Percentiles rank a stretch among this genome's conserved stretches.
phyloP scores from a whole-genome alignment of 2,113 vertebrate species.

The Macroglossus sobrinus region DNA sequence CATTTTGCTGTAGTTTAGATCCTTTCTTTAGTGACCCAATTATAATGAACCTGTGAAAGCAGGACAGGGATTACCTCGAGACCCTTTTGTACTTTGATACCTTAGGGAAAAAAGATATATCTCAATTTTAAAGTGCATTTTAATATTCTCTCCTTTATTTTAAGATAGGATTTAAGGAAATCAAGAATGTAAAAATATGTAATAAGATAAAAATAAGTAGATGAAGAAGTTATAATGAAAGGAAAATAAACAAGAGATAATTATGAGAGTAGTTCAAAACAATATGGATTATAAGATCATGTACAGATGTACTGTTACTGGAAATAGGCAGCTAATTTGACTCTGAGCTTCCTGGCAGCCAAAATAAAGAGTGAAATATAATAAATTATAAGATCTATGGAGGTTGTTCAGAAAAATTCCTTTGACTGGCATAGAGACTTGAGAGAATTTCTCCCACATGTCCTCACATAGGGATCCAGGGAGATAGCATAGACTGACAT shows the following conservation, averaged over 20 bases:
- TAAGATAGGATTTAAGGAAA: neutral
- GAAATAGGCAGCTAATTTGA: neutral
- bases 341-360: neutral
- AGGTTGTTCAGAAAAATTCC: neutral
- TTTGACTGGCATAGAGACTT: neutral
- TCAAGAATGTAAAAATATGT: neutral
- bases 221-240: neutral
- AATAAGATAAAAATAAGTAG: neutral
- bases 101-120: neutral
- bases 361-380: constrained; percentile 17
- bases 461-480: neutral
- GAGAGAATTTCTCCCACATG: neutral
- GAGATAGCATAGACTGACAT: neutral
- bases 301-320: neutral
- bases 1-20: neutral
- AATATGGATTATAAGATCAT: neutral
- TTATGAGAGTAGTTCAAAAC: neutral
- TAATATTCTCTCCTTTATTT: neutral
- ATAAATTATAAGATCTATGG: neutral
- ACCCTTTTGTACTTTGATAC: neutral
- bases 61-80: neutral
- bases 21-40: neutral
- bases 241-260: neutral
- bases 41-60: neutral
- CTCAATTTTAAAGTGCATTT: neutral